Evolutionary conservation across 2,888 invertebrate genomes (phyloP).

Genomic region (Sesia apiformis): DNA sequence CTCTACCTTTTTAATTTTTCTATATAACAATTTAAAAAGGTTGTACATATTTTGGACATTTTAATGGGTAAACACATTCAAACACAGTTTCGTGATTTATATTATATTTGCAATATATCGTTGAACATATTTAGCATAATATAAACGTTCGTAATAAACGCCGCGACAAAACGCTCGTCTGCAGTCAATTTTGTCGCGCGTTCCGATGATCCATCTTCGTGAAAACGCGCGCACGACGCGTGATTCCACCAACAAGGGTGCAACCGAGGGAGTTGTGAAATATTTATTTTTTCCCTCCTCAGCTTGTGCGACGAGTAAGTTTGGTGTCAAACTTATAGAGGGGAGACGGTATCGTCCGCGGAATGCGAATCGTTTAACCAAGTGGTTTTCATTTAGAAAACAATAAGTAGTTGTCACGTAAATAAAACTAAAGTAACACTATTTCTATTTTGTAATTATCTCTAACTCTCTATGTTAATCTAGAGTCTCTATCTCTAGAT

Average conservation of each 20-base stretch:
- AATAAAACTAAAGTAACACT: neutral
- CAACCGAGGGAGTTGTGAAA: slow-evolving; percentile 44
- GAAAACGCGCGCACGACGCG: slow-evolving; percentile 67
- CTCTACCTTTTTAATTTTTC: too few relatives aligned
- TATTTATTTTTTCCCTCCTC: slow-evolving; percentile 59
- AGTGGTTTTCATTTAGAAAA: neutral
- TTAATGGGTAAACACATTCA: neutral
- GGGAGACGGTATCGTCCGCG: neutral
- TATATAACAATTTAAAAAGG: too few relatives aligned
- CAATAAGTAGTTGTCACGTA: neutral
- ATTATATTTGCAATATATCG: too few relatives aligned
- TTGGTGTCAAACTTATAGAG: slow-evolving; percentile 42
- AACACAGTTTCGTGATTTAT: neutral
- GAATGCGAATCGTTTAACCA: neutral
- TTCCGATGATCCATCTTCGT: slow-evolving; percentile 65
- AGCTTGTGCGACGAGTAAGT: slow-evolving; percentile 38
- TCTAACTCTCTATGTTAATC: too few relatives aligned
- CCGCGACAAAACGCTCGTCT: slow-evolving; percentile 26
- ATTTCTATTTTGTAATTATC: too few relatives aligned
- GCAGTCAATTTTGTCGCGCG: slow-evolving; percentile 25
- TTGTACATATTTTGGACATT: neutral
- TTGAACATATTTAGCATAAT: neutral
- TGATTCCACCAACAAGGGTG: slow-evolving; percentile 70
- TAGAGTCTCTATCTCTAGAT: too few relatives aligned
- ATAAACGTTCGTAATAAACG: slow-evolving; percentile 1